Conservation (phyloP, 1,140 invertebrate genomes). For the Cotesia vestalis region DNA sequence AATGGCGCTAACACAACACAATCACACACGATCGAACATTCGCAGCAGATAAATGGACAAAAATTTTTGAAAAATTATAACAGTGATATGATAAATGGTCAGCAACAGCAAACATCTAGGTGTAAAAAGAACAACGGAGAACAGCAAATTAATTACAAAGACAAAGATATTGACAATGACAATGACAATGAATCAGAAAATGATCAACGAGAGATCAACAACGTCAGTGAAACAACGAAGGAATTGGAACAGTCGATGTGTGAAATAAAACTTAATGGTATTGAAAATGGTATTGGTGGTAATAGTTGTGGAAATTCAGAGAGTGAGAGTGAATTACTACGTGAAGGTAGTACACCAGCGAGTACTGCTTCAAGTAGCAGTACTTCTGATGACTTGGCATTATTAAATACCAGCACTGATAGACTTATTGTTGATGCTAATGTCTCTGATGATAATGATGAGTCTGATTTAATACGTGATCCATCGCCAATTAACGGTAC, state of each 20-base stretch:
- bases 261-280: constrained; percentile 60
- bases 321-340: constrained; percentile 52
- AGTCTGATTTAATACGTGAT: constrained; percentile 17
- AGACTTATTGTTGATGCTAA: constrained; percentile 49
- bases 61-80: constrained; percentile 21
- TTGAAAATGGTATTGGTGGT: constrained; percentile 48
- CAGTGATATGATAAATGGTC: constrained; percentile 9
- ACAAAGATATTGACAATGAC: background rate
- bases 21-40: constrained; percentile 1
- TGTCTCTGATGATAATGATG: constrained; percentile 52
- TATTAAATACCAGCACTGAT: constrained; percentile 48
- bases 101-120: background rate
- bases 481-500: constrained; percentile 17
- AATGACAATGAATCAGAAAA: constrained; percentile 3
- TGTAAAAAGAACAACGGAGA: background rate
- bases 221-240: constrained; percentile 44
- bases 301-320: constrained; percentile 50
- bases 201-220: constrained; percentile 29
- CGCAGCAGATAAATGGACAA: constrained; percentile 29
- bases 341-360: constrained; percentile 61
- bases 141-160: background rate
- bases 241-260: constrained; percentile 41
- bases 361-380: constrained; percentile 58
- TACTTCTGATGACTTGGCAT: constrained; percentile 56
- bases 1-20: constrained; percentile 4